Conservation (phyloP, 1,140 invertebrate genomes). For the Sweltsa coloradensis region DNA sequence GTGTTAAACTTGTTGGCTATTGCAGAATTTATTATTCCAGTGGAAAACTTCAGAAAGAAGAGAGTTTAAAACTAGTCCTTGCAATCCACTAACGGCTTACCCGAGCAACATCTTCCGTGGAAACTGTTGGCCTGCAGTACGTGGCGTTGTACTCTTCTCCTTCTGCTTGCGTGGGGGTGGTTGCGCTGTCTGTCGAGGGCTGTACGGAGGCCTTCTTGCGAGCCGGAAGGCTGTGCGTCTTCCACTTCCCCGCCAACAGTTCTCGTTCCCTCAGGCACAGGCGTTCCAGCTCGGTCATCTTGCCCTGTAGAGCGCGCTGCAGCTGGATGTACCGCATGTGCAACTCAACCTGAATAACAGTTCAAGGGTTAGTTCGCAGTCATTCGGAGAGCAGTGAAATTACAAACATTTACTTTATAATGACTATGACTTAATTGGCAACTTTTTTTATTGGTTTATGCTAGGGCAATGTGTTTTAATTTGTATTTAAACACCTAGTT, state of each 20-base stretch:
- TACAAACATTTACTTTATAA: too few relatives aligned
- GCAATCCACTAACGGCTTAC: not conserved
- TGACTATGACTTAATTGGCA: too few relatives aligned
- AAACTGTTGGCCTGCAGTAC: conserved; percentile 50
- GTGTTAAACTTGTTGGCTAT: too few relatives aligned
- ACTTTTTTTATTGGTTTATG: too few relatives aligned
- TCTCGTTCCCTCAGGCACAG: conserved; percentile 72
- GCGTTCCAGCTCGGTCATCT: conserved; percentile 72
- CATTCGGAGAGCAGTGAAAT: too few relatives aligned
- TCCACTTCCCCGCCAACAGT: conserved; percentile 72
- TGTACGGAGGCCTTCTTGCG: conserved; percentile 45
- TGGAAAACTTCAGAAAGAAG: too few relatives aligned
- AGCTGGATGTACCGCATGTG: conserved; percentile 85
- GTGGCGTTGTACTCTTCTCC: conserved; percentile 29
- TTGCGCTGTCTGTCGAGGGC: conserved; percentile 11
- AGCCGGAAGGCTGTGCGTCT: conserved; percentile 72
- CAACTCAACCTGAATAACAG: conserved; percentile 50
- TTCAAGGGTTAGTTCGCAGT: conserved; percentile 6
- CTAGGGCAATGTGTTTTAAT: too few relatives aligned
- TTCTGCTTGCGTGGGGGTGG: conserved; percentile 24
- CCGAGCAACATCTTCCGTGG: conserved; percentile 52
- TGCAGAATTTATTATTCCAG: too few relatives aligned
- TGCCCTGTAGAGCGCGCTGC: conserved; percentile 71
- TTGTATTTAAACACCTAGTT: too few relatives aligned
- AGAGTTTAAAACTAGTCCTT: too few relatives aligned